Evolutionary conservation across 2,113 vertebrate genomes (phyloP).

Genomic region (Orthonyx spaldingii): DNA sequence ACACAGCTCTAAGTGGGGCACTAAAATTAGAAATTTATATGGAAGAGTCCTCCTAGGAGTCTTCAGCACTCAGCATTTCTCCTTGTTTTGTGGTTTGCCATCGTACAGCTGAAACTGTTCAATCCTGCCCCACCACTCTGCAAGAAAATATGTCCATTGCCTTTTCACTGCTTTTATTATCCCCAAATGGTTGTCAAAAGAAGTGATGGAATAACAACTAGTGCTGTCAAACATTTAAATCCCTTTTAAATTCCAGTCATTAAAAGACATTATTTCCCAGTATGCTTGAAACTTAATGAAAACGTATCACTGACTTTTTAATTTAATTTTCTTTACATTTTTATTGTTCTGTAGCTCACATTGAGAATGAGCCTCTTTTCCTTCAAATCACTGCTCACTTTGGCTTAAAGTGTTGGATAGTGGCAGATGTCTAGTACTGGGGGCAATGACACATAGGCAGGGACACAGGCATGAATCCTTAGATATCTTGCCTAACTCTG

Average conservation of each 20-base stretch:
- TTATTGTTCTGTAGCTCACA: not conserved
- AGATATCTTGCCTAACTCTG: not conserved
- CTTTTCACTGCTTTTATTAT: not conserved
- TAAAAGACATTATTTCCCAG: conserved; percentile 1
- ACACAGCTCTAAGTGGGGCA: not conserved
- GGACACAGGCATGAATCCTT: not conserved
- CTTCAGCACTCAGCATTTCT: not conserved
- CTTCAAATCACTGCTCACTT: not conserved
- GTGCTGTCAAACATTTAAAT: not conserved
- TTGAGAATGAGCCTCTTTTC: not conserved
- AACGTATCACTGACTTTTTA: not conserved
- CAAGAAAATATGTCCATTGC: not conserved
- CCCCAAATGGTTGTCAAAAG: not conserved
- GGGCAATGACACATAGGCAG: not conserved
- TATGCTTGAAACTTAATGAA: conserved; percentile 5
- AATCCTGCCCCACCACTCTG: not conserved
- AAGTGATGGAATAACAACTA: conserved; percentile 8
- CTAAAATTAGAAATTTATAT: not conserved
- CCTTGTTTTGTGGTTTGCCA: not conserved
- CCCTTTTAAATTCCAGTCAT: not conserved
- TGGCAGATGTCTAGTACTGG: not conserved
- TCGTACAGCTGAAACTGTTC: not conserved
- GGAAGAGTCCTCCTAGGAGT: not conserved
- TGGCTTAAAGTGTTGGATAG: not conserved
- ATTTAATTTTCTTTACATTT: not conserved